Evolutionary conservation across 2,113 vertebrate genomes (phyloP).

Genomic region (Arvicanthis niloticus): DNA sequence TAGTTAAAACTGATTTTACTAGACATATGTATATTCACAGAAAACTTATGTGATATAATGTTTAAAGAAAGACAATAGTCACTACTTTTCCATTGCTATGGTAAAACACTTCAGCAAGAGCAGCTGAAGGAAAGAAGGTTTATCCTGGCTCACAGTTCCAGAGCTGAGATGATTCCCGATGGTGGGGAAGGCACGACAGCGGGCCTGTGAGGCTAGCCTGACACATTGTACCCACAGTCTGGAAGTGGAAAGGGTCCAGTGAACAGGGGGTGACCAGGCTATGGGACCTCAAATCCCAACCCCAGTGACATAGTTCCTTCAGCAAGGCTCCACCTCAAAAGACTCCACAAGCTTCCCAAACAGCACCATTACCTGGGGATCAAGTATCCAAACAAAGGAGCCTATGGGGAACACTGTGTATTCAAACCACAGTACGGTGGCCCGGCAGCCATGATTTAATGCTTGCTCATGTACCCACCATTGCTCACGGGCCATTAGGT

Average conservation of each 20-base stretch:
- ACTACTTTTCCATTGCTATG: neutral
- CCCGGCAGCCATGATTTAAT: rapidly evolving
- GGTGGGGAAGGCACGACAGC: neutral
- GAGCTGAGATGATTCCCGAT: too few relatives aligned
- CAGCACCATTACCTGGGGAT: neutral
- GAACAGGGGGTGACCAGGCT: too few relatives aligned
- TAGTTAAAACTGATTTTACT: neutral
- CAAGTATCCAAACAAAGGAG: neutral
- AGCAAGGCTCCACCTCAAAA: neutral
- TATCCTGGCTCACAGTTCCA: neutral
- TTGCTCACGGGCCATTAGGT: neutral
- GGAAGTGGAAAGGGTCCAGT: neutral
- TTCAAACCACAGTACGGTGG: neutral
- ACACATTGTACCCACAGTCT: neutral
- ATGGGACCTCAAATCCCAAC: neutral
- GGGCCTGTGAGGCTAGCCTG: neutral
- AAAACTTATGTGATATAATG: neutral
- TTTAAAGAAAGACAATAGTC: neutral
- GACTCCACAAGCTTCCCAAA: neutral
- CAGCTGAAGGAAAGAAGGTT: neutral
- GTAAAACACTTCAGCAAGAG: neutral
- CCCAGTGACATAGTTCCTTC: neutral
- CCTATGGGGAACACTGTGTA: neutral
- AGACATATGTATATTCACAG: neutral
- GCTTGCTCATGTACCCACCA: neutral